Base-by-base conservation (phyloP, 2,888 invertebrate species). In the Cyclophora punctaria region DNA sequence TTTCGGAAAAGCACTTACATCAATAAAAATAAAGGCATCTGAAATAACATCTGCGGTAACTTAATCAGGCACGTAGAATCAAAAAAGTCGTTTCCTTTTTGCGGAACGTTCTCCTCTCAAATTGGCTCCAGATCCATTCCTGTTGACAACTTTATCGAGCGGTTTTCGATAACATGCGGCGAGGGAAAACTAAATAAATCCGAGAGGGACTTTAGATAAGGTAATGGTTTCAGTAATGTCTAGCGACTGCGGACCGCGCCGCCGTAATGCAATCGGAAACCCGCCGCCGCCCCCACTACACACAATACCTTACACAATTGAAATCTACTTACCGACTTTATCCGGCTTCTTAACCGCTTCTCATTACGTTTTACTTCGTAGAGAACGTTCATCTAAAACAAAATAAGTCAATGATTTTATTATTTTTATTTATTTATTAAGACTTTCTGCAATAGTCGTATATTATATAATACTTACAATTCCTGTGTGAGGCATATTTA, bases 81-180 rank as follows among this genome's bases (percentile, higher is more conserved):
- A 74, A 75, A 80, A 75, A 78, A 72, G 70, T 73, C 74, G 73
- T 80, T 83, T 77, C 73, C 73, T 77, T 81, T 83, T 78, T 76
- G 66, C 69, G 66, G 68, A 72, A 63, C 72, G 73, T 71, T 79
- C 74, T 78, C 69, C 72, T 80, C 80, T 83, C 79, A 84, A 86
- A 86, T 85, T 86, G 86, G 83, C 83, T 80, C 73, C 74, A 80
- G 84, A 86, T 84, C 83, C 83, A 81, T 86, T 87, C 77, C 80
- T 85, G 86, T 87, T 88, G 87, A 87, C 86, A 87, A 87, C 81
- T 85, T 87, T 87, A 88, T 88, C 88, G 86, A 87, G 78, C 83
- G 85, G 80, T 84, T 85, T 86, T 84, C 88, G 86, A 87, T 87
- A 87, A 87, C 86, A 86, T 84, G 86, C 84, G 84, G 84, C 82